Percentiles rank a stretch among this genome's conserved stretches.
phyloP scores from a whole-genome alignment of 1,140 invertebrate species.

The Meloidogyne exigua region DNA sequence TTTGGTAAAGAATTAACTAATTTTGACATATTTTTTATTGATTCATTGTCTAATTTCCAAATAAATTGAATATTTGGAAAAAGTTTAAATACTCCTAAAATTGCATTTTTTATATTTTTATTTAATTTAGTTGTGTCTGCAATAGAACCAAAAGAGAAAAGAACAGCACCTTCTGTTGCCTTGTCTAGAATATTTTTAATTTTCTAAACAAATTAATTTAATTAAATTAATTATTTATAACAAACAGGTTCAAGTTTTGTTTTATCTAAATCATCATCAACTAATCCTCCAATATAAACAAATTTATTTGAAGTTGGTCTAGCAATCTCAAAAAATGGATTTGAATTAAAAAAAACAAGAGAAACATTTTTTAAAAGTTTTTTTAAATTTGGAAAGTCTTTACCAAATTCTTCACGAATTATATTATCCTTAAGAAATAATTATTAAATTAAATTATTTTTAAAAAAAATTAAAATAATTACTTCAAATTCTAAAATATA shows the following conservation, averaged over 20 bases:
- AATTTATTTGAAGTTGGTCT: slow-evolving; percentile 45
- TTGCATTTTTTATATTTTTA: slow-evolving; percentile 28
- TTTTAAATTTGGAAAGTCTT: slow-evolving; percentile 35
- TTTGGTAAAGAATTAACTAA: slow-evolving; percentile 38
- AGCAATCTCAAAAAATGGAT: slow-evolving; percentile 43
- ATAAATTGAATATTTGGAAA: slow-evolving; percentile 52
- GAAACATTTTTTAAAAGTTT: slow-evolving; percentile 31
- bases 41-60: slow-evolving; percentile 42
- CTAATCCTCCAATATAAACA: slow-evolving; percentile 47
- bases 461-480: slow-evolving; percentile 1
- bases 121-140: slow-evolving; percentile 38
- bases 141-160: slow-evolving; percentile 47
- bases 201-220: slow-evolving; percentile 22
- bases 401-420: slow-evolving; percentile 16
- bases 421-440: slow-evolving; percentile 25
- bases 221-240: not conserved
- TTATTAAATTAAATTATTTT: not conserved
- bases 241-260: slow-evolving; percentile 1
- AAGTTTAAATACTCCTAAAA: slow-evolving; percentile 37
- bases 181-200: slow-evolving; percentile 31
- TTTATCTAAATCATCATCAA: not conserved
- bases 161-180: slow-evolving; percentile 31
- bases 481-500: not conserved
- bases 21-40: slow-evolving; percentile 31
- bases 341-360: slow-evolving; percentile 44